Base-by-base conservation (phyloP, 2,797 vertebrate species). In the Falco columbarius region DNA sequence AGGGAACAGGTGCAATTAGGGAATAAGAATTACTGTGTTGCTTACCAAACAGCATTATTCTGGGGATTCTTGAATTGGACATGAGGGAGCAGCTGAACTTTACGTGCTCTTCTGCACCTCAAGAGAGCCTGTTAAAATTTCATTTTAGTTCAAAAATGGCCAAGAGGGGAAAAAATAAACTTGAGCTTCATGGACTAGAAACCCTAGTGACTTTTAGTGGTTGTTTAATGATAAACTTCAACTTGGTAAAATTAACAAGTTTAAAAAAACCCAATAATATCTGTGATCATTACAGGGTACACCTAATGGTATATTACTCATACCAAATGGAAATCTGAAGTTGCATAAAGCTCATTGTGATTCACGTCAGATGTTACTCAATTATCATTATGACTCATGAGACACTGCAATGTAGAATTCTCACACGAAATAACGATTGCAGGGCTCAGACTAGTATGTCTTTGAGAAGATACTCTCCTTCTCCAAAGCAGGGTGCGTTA, bases 51-150 rank as follows among this genome's bases (percentile, higher is more conserved):
- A 94, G 29, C 27, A 42, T 88, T 75, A 71, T 95, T 95, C 63
- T 76, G 51, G 88, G 91, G 34, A 95, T 73, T 74, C 52, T 71
- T 84, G 74, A 94, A 94, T 93, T 90, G 84, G 58, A 77, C 66
- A 77, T n/a, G 10, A 34, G 40, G 77, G 75, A 84, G 36, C 12
- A 91, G 89, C 30, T 95, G 70, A 97, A 97, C 58, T 93, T 95
- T 92, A 80, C 52, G 55, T 70, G 70, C 30, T 81, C 32, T 76
- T 93, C 62, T 80, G 67, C 75, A 84, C 93, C 95, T 91, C 97
- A 65, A 77, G 95, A 96, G 95, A 96, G 26, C 27, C 86, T 95
- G 90, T 88, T 96, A 97, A 96, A 96, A 95, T 92, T 90, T 90
- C 61, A 81, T 63, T 58, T 40, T 68, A 76, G 40, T 88, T 95